phyloP scores from a whole-genome alignment of 30 jellyfish, hydroid and myxozoan genomes.

The Pelagia noctiluca region DNA sequence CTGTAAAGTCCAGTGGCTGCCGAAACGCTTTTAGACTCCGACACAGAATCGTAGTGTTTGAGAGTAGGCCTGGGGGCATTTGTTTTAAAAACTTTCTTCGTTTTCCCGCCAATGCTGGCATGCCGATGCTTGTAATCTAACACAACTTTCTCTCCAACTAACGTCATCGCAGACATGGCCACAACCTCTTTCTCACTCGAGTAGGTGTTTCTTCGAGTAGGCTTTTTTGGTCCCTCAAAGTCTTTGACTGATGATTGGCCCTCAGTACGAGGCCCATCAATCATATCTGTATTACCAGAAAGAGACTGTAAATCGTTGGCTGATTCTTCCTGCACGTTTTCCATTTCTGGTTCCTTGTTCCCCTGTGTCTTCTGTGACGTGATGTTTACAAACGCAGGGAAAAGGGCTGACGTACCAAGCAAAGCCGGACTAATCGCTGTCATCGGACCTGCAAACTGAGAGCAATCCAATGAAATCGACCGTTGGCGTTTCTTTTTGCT shows the following conservation, averaged over 20 bases:
- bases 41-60: constrained; percentile 61
- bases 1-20: constrained; percentile 96
- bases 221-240: too few species aligned
- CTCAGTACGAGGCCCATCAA: background rate
- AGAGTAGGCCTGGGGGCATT: constrained; percentile 91
- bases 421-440: constrained; percentile 52
- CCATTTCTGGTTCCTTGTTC: too few species aligned
- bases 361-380: background rate
- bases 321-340: too few species aligned
- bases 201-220: too few species aligned
- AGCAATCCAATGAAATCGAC: constrained; percentile 39
- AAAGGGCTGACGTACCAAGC: constrained; percentile 50
- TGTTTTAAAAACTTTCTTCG: constrained; percentile 79
- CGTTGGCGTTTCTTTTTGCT: background rate
- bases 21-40: constrained; percentile 80
- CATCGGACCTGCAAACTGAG: constrained; percentile 43
- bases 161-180: constrained; percentile 66
- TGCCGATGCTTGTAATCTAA: constrained; percentile 72
- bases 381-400: constrained; percentile 46
- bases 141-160: constrained; percentile 85
- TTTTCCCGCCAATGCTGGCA: constrained; percentile 65
- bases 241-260: too few species aligned
- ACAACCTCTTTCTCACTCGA: constrained; percentile 25
- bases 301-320: too few species aligned
- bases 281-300: background rate